Base-by-base conservation (phyloP, 2,888 invertebrate species). In the Drosophila crucigera region DNA sequence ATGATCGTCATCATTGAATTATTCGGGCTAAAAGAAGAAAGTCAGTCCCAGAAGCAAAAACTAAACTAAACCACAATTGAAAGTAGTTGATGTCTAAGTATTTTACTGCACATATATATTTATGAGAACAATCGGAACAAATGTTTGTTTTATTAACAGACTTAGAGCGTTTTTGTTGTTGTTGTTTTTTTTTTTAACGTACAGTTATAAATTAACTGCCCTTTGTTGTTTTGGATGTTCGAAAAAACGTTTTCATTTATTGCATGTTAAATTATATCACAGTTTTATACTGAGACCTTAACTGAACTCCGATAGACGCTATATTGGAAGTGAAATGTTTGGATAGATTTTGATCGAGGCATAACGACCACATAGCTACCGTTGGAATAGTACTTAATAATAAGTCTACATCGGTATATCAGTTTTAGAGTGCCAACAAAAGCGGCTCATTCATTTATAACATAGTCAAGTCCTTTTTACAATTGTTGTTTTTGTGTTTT, bases 391-490 rank as follows among this genome's bases (percentile, higher is more conserved):
- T 55, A 59, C 33, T 79, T 68, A 62, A 37, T 49, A 60, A 31
- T 69, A 74, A 69, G 75, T 78, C 77, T 70, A 70, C 63, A 67
- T 79, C 6, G 50, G 47, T 55, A 59, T 78, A 78, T 71, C 60
- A 68, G 64, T 55, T 72, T 66, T 56, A 37, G 35, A 54, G 43
- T 59, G 65, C 78, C 56, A 73, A 68, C 62, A 64, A 65, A 65
- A 79, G 64, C 31, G 59, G 71, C 25, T 55, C 37, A 60, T 61
- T 66, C 33, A 39, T 76, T 76, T 75, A 68, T 70, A 65, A 83
- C 79, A 76, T 84, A 77, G 75, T 82, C 79, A 79, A 84, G 87
- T 86, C 84, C 73, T 89, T 89, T 83, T 86, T 86, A 89, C 84
- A 84, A 53, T 82, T 28, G 50, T 50, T 25, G 47, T 25, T 16